Evolutionary conservation across 2,888 invertebrate genomes (phyloP).

Genomic region (Rhagonycha lutea): DNA sequence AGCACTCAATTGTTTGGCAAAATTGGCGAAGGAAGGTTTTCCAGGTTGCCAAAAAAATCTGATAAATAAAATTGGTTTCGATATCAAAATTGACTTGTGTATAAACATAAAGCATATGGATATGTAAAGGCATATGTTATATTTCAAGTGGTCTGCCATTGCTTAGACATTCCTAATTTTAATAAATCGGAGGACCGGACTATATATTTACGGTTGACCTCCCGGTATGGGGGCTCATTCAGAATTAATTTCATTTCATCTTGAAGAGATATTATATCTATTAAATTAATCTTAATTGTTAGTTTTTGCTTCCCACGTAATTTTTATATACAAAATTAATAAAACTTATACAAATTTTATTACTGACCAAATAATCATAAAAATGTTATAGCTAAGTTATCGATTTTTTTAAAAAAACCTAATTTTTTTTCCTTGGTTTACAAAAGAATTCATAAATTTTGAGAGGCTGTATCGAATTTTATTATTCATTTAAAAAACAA

Average conservation of each 20-base stretch:
- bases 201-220: neutral
- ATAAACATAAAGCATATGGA: neutral
- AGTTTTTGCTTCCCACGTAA: neutral
- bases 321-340: neutral
- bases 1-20: too few species aligned
- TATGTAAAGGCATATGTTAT: neutral
- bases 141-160: neutral
- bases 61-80: neutral
- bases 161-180: neutral
- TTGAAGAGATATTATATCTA: neutral
- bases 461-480: neutral
- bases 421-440: too few species aligned
- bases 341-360: neutral
- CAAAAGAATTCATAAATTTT: conserved; percentile 19
- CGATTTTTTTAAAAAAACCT: too few species aligned
- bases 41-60: neutral
- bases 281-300: neutral
- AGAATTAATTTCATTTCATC: neutral
- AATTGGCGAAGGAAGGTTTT: too few species aligned
- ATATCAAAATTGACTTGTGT: neutral
- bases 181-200: neutral
- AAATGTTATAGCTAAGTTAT: neutral
- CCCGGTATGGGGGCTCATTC: neutral
- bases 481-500: neutral
- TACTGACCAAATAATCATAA: too few species aligned